Percentiles rank a stretch among this genome's conserved stretches.
Evolutionary conservation across 1,140 invertebrate species (phyloP).

Genomic region (Drosophila tristis): DNA sequence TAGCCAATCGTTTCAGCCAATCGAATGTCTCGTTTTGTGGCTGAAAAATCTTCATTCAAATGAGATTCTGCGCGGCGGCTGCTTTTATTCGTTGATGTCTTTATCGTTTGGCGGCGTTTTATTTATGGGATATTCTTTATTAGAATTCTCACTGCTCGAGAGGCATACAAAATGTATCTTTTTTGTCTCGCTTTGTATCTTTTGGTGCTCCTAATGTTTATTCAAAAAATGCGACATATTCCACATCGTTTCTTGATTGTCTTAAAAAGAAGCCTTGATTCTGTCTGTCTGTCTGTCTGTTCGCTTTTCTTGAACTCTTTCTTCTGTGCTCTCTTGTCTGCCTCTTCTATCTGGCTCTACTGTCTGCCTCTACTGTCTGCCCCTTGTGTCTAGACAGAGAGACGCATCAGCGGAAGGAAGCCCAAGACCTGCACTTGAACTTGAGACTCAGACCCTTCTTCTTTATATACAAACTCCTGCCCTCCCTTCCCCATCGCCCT

Average conservation of each 20-base stretch:
- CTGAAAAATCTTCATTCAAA: conserved; percentile 18
- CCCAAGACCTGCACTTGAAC: conserved; percentile 56
- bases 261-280: conserved; percentile 2
- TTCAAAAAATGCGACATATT: conserved; percentile 25
- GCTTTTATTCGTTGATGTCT: conserved; percentile 20
- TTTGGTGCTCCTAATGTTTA: conserved; percentile 41
- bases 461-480: not conserved
- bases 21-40: conserved; percentile 10
- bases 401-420: conserved; percentile 56
- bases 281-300: no score
- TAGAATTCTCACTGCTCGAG: conserved; percentile 37
- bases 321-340: conserved; percentile 8
- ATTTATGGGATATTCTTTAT: conserved; percentile 36
- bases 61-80: conserved; percentile 4
- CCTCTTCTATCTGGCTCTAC: conserved; percentile 25
- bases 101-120: conserved; percentile 18
- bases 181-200: conserved; percentile 34
- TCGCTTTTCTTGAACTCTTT: not conserved
- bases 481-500: not conserved
- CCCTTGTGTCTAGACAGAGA: conserved; percentile 12
- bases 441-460: conserved; percentile 36
- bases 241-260: conserved; percentile 34
- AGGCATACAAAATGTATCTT: conserved; percentile 34
- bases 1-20: conserved; percentile 4
- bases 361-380: conserved; percentile 15